These are phyloP conservation scores for Enteromius trimaculatus DNA, from an alignment of 2,797 vertebrate species.

Conservation along the genomic window DNA sequence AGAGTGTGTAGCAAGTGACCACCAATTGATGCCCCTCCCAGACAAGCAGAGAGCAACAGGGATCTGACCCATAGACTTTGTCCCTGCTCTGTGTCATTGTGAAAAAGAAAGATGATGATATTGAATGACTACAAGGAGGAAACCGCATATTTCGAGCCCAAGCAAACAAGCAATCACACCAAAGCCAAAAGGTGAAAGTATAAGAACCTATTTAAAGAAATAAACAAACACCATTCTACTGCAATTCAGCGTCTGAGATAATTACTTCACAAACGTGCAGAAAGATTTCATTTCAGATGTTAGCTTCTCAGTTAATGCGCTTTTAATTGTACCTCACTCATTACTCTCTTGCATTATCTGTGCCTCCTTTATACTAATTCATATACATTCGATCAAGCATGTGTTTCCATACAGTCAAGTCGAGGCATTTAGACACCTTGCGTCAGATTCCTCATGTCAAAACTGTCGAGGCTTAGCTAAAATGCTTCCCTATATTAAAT, in stretches of 20 bases:
- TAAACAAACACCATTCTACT: slow-evolving; percentile 10
- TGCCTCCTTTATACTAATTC: neutral
- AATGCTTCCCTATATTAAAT: slow-evolving; percentile 4
- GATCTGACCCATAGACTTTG: slow-evolving; percentile 72
- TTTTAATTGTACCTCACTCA: slow-evolving; percentile 3
- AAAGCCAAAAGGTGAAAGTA: slow-evolving; percentile 21
- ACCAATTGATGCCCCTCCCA: slow-evolving; percentile 76
- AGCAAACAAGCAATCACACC: slow-evolving; percentile 21
- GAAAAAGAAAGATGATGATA: slow-evolving; percentile 70
- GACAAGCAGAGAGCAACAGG: slow-evolving; percentile 75
- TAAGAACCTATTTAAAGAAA: slow-evolving; percentile 14
- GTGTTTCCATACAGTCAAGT: slow-evolving; percentile 13
- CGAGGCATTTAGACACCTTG: neutral
- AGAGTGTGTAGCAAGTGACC: slow-evolving; percentile 74
- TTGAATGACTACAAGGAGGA: slow-evolving; percentile 45
- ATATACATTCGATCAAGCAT: slow-evolving; percentile 15
- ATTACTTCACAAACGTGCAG: neutral
- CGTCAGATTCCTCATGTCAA: neutral
- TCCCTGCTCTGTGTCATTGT: slow-evolving; percentile 70
- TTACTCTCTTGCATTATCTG: slow-evolving; percentile 18
- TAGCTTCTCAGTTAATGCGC: slow-evolving; percentile 8
- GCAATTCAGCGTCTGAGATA: neutral
- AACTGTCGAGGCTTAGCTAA: neutral
- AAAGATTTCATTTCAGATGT: neutral
- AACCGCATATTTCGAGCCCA: slow-evolving; percentile 40